Conservation (phyloP, 2,113 vertebrate species). For the Cinclus cinclus region DNA sequence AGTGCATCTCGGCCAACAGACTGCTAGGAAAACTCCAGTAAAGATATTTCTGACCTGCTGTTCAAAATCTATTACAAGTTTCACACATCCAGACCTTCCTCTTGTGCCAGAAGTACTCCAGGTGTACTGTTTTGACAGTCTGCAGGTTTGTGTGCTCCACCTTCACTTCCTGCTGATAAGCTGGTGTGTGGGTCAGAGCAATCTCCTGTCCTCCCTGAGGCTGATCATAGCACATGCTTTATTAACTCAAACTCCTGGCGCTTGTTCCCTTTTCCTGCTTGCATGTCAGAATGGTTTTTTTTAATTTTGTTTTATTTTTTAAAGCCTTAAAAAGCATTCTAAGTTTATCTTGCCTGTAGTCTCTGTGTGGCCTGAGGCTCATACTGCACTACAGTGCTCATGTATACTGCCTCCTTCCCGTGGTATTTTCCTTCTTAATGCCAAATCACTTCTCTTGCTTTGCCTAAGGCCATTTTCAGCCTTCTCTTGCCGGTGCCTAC, state of each 20-base stretch:
- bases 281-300: neutral
- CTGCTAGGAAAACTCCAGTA: neutral
- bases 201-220: fast-evolving
- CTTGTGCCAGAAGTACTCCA: neutral
- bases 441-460: neutral
- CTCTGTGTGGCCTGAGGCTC: neutral
- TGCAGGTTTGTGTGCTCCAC: neutral
- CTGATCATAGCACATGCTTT: fast-evolving
- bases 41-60: neutral
- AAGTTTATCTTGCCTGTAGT: neutral
- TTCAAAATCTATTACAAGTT: neutral
- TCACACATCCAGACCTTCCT: neutral
- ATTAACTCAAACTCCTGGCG: neutral
- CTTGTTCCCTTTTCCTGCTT: neutral
- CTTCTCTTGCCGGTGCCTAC: neutral
- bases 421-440: neutral
- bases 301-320: neutral
- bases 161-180: neutral
- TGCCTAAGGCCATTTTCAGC: neutral
- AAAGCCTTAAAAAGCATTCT: neutral
- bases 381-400: fast-evolving
- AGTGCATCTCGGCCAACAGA: neutral
- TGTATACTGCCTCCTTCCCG: neutral
- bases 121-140: neutral
- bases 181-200: neutral